A percentile compares a stretch with the other conserved stretches of the same genome.
phyloP scores from a whole-genome alignment of 2,113 vertebrate genomes.

The Emberiza fucata region DNA sequence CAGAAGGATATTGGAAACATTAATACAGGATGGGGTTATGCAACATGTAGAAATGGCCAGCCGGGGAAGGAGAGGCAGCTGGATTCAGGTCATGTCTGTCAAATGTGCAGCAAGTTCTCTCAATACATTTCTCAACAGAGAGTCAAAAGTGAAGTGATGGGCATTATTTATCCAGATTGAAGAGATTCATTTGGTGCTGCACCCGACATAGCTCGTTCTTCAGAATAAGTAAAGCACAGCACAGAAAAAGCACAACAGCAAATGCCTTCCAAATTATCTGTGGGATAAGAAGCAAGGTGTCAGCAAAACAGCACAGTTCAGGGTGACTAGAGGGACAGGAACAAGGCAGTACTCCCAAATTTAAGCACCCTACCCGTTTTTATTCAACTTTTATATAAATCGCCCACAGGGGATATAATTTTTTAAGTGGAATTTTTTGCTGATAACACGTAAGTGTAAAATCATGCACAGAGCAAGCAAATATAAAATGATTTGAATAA shows the following conservation, averaged over 20 bases:
- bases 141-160: background rate
- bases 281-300: background rate
- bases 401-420: background rate
- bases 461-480: slow-evolving; percentile 7
- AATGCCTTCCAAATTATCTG: background rate
- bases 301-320: background rate
- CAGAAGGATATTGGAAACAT: slow-evolving; percentile 14
- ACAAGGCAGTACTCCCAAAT: slow-evolving; percentile 21
- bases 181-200: background rate
- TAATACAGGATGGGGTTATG: background rate
- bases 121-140: background rate
- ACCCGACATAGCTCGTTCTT: background rate
- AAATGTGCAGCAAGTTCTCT: background rate
- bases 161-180: background rate
- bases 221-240: background rate
- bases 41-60: background rate
- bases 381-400: slow-evolving; percentile 32
- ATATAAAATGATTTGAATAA: slow-evolving; percentile 15
- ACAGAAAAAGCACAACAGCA: background rate
- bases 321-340: slow-evolving; percentile 14
- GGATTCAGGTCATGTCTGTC: background rate
- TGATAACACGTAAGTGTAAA: slow-evolving; percentile 8
- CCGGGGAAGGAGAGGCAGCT: background rate
- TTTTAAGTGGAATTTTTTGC: slow-evolving; percentile 42
- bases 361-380: background rate